These are phyloP conservation scores for Parasteatoda tepidariorum DNA, from an alignment of 1,140 invertebrate genomes.

Conservation along the genomic window DNA sequence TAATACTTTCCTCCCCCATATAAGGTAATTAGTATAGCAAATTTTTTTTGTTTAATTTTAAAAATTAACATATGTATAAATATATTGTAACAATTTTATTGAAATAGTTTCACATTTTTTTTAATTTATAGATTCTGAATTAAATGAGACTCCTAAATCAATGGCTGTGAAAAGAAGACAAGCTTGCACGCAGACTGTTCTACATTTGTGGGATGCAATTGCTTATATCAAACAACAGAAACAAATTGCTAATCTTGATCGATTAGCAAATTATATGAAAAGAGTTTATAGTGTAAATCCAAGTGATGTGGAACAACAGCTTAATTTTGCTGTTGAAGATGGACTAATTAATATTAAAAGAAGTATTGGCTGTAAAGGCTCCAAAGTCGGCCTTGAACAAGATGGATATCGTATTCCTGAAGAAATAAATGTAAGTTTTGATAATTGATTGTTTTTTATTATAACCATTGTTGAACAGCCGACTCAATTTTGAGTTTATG, in stretches of 20 bases:
- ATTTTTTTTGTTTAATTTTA: too few relatives aligned
- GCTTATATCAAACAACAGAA: conserved; percentile 72
- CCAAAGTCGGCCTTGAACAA: conserved; percentile 73
- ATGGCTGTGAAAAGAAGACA: conserved; percentile 64
- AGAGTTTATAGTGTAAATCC: conserved; percentile 65
- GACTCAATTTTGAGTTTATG: neutral
- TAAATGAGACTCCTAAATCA: neutral
- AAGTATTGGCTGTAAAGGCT: conserved; percentile 72
- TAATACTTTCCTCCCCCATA: too few relatives aligned
- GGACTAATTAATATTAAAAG: conserved; percentile 71
- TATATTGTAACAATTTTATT: too few relatives aligned
- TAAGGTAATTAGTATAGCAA: too few relatives aligned
- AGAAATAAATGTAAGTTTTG: conserved; percentile 66
- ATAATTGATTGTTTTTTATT: neutral
- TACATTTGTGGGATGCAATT: conserved; percentile 72
- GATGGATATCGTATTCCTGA: conserved; percentile 73
- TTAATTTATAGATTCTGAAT: neutral
- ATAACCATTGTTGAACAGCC: neutral
- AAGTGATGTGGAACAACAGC: conserved; percentile 70
- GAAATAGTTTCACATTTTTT: neutral
- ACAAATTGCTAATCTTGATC: conserved; percentile 72
- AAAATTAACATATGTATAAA: too few relatives aligned
- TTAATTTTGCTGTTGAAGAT: conserved; percentile 72
- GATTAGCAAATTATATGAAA: conserved; percentile 69
- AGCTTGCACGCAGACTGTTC: conserved; percentile 66